phyloP scores from a whole-genome alignment of 2,113 vertebrate species.

The Tyto alba region DNA sequence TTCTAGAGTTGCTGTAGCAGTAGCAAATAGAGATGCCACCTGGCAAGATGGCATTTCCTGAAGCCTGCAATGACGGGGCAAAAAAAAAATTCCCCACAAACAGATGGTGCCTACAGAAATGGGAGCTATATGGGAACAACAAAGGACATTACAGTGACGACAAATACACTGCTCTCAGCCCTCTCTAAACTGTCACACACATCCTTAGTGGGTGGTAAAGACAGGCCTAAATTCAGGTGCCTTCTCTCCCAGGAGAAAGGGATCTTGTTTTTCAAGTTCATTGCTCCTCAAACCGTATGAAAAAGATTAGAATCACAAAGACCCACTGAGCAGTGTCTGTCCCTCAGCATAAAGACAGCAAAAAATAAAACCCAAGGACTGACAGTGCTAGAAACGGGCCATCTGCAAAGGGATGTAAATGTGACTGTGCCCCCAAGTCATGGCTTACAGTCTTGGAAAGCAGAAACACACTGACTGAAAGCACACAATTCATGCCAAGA shows the following conservation, averaged over 20 bases:
- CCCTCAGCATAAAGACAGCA: slow-evolving; percentile 41
- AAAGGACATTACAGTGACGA: neutral
- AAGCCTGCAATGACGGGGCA: neutral
- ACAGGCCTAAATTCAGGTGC: slow-evolving; percentile 59
- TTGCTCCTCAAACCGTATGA: slow-evolving; percentile 44
- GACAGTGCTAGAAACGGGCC: slow-evolving; percentile 43
- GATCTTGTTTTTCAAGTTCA: slow-evolving; percentile 56
- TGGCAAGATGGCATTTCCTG: slow-evolving; percentile 65
- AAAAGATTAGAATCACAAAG: slow-evolving; percentile 69
- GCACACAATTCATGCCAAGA: slow-evolving; percentile 9
- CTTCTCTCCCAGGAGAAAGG: slow-evolving; percentile 21
- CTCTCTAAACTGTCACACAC: slow-evolving; percentile 31
- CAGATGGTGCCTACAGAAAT: slow-evolving; percentile 59
- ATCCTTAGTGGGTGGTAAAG: slow-evolving; percentile 62
- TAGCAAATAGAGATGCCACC: slow-evolving; percentile 56
- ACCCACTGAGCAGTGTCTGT: slow-evolving; percentile 37
- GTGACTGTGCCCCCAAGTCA: slow-evolving; percentile 27
- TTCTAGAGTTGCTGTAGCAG: slow-evolving; percentile 26
- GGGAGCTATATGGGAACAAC: slow-evolving; percentile 4
- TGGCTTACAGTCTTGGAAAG: slow-evolving; percentile 12
- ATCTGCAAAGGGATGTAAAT: slow-evolving; percentile 63
- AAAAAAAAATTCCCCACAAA: slow-evolving; percentile 16
- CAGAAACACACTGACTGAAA: slow-evolving; percentile 13
- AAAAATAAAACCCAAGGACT: slow-evolving; percentile 20
- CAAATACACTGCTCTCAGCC: neutral